Evolutionary conservation across 2,113 vertebrate species (phyloP), one percentile per base, ranked within the genome.

Genomic region (Dasyornis broadbenti): DNA sequence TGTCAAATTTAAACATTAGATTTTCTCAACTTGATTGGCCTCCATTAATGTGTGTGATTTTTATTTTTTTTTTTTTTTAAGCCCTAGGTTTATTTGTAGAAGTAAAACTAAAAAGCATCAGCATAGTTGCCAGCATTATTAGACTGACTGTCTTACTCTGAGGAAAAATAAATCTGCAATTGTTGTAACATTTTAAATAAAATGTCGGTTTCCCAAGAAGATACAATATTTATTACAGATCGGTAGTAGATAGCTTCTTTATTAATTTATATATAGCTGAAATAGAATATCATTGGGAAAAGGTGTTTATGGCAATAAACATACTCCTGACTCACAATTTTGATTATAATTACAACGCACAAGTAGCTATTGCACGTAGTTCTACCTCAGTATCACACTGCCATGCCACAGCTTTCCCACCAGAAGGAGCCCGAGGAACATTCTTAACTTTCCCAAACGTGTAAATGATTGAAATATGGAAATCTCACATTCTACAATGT

Each of bases 381-480:
- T 71, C 13, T 26, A 17, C 1, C 27, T 39, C 8, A 3, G 3
- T 6, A n/a, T 5, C 65, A 28, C 47, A 27, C 1, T 42, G 76
- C 35, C 20, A 47, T 89, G 82, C n/a, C 17, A 80, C 0, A 42
- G 10, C 14, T 80, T n/a, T 42, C 44, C 75, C 97, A 95, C 88
- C 45, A 94, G 97, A 91, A 94, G 95, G 97, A 45, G 88, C 10
- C 30, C 40, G 1, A 85, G 66, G 49, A 90, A 52, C 20, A 60
- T 1, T 11, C 44, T 52, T n/a, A 49, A 68, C 40, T 57, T 45
- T 10, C 47, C 37, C 17, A 45, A 81, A 47, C 5, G 16, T 5
- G 0, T 5, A 27, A 24, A 4, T 1, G 22, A 2, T 7, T 39
- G 21, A 40, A 35, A 22, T 11, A 31, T 2, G 3, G 1, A 31